phyloP scores from a whole-genome alignment of 2,797 vertebrate species.

The Onychomys leucogaster region DNA sequence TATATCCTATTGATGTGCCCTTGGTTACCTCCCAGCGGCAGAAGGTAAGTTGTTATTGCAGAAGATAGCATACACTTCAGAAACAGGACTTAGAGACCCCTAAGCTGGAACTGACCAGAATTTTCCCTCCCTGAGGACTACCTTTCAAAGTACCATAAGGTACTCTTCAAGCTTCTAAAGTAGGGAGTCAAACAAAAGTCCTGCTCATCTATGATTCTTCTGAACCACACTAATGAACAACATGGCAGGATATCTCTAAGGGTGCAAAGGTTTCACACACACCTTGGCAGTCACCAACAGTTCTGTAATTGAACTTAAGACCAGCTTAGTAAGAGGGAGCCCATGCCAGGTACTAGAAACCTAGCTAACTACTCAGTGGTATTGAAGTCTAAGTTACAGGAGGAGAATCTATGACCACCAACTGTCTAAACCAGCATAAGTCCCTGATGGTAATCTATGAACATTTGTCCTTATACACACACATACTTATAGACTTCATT shows the following conservation, averaged over 20 bases:
- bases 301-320: not conserved
- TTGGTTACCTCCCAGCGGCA: not conserved
- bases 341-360: not conserved
- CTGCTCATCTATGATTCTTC: not conserved
- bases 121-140: not conserved
- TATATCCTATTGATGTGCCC: not conserved
- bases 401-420: not conserved
- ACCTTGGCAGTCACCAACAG: not conserved
- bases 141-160: not conserved
- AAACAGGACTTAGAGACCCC: not conserved
- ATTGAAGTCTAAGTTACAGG: not conserved
- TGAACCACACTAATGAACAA: not conserved
- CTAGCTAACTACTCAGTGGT: no score
- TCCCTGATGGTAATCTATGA: not conserved
- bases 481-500: not conserved
- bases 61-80: not conserved
- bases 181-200: not conserved
- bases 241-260: not conserved
- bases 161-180: not conserved
- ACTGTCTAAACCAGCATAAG: not conserved
- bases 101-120: not conserved
- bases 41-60: no score
- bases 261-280: no score
- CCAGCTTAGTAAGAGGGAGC: not conserved
- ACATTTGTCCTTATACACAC: not conserved